Evolutionary conservation across 2,797 vertebrate genomes (phyloP), one percentile per base, ranked within the genome.

Genomic region (Pteropus rufus): DNA sequence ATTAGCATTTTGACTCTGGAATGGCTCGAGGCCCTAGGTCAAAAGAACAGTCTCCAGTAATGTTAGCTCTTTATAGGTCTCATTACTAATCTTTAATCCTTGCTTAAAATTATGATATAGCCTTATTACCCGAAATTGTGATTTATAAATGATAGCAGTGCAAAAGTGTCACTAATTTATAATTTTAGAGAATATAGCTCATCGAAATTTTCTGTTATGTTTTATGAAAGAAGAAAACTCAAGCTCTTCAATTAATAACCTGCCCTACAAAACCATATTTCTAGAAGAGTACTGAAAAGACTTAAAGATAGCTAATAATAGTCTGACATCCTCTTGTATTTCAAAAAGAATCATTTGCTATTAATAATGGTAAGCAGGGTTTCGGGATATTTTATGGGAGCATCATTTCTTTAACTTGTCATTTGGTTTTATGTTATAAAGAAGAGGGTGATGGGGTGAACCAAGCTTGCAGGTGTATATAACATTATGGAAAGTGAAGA

Each of bases 311-410:
- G 5, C 94, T 36, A 97, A 75, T 96, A 97, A 97, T 84, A 97
- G 52, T 86, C 89, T 96, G 88, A 97, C 89, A 96, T 89, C 23
- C 93, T 39, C 70, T 97, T 98, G 97, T 98, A 96, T 97, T 98
- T 98, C 86, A 95, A 97, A 98, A 95, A 2, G 90, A 97, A 97
- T 97, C 93, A 97, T 98, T 98, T 98, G 77, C 69, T 98, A 95
- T 98, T 98, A 98, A 97, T 98, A 98, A 97, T 70, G 89, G 85
- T 97, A 98, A 97, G 97, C 89, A 98, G 94, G 76, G 76, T 77
- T 97, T 98, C 60, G 73, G 96, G 94, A 97, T 39, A 80, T 97
- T 98, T 98, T 98, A 97, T 65, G 75, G 46, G 70, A 36, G 69
- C 98, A 98, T 98, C 96, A 97, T 96, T 98, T 91, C 44, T 86